A percentile compares a stretch with the other conserved stretches of the same genome.
phyloP scores from a whole-genome alignment of 1,140 invertebrate genomes.

The Grapholita molesta region DNA sequence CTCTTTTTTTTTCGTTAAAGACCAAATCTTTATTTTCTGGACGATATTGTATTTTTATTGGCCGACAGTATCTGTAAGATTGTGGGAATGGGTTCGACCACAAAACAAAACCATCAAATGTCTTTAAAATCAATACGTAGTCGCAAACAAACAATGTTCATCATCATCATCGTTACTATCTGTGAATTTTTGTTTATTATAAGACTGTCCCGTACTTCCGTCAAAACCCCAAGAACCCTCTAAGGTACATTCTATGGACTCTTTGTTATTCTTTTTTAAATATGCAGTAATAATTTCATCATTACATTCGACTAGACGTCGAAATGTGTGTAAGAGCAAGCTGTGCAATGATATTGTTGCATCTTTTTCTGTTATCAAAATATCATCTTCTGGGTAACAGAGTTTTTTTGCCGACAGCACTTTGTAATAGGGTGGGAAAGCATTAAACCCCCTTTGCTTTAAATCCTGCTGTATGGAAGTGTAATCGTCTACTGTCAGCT shows the following conservation, averaged over 20 bases:
- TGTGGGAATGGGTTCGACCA: slow-evolving; percentile 14
- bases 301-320: not conserved
- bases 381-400: slow-evolving; percentile 3
- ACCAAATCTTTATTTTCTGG: slow-evolving; percentile 6
- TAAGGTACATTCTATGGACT: not conserved
- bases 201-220: slow-evolving; percentile 15
- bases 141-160: not conserved
- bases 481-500: slow-evolving; percentile 9
- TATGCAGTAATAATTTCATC: not conserved
- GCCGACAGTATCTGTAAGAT: slow-evolving; percentile 18
- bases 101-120: not conserved
- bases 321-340: slow-evolving; percentile 8
- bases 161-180: not conserved
- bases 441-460: not conserved
- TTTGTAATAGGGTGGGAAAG: slow-evolving; percentile 15
- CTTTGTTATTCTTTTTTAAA: not conserved
- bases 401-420: slow-evolving; percentile 7
- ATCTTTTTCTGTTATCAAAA: slow-evolving; percentile 14
- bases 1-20: not conserved
- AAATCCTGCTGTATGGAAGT: slow-evolving; percentile 6
- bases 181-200: slow-evolving; percentile 6
- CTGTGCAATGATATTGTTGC: slow-evolving; percentile 6
- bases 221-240: slow-evolving; percentile 15
- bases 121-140: not conserved
- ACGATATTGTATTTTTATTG: slow-evolving; percentile 13